Evolutionary conservation across 1,140 invertebrate genomes (phyloP), one percentile per base, ranked within the genome.

Genomic region (Oscheius sp.): DNA sequence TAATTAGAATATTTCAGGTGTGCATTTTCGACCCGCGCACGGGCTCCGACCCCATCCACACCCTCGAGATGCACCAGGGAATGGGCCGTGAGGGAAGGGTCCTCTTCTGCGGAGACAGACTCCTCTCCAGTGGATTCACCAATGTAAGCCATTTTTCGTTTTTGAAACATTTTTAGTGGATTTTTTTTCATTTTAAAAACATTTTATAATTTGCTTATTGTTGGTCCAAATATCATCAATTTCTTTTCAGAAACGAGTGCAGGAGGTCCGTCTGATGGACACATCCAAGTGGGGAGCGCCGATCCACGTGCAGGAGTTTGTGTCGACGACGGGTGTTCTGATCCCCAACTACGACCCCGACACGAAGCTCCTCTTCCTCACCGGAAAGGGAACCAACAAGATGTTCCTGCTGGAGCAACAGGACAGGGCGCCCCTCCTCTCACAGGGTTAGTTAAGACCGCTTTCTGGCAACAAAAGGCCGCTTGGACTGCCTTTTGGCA

Each of bases 291-390:
- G 84, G 28, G 62, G 74, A 34, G 38, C 63, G 7, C 72, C 72
- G 13, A 35, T 74, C 2, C 64, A 68, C 15, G 49, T 45, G 3
- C 64, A 74, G 29, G 72, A 74, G 49, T 65, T 82, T 46, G 84
- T 84, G 62, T 68, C 78, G 2, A 81, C 80, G 1, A 85, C 83
- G 49, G 84, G 93, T 13, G 90, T 95, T 68, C 88, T 95, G 2
- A 92, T 94, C 85, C 93, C 93, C 0, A 95, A 91, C 85, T 96
- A 91, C 86, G 94, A 97, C 85, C 88, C 90, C 78, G 93, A 97
- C 85, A 94, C 92, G 3, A 91, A 90, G 82, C 90, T 95, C 84
- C 90, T 99, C 75, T 98, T 91, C 86, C 87, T 98, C 2, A 95
- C 94, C 85, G 95, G 95, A 72, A 97, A 97, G 88, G 95, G 88